Conservation (phyloP, 2,797 vertebrate species). For the Scomberomorus guttatus region DNA sequence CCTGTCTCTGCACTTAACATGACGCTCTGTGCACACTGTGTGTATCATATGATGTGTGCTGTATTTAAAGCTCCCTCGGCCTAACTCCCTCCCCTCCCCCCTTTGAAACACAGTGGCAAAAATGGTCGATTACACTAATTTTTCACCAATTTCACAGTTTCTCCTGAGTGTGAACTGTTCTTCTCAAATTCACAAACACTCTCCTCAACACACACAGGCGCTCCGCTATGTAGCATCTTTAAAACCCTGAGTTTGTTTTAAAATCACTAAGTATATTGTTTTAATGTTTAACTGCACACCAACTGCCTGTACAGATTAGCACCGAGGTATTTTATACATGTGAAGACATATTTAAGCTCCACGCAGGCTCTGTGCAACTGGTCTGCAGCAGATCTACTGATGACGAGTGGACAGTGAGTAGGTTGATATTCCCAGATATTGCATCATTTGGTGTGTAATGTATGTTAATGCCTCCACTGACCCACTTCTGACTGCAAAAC, state of each 20-base stretch:
- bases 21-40: neutral
- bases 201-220: slow-evolving; percentile 3
- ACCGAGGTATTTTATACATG: neutral
- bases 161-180: slow-evolving; percentile 17
- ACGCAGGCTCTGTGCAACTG: neutral
- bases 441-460: slow-evolving; percentile 67
- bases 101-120: neutral
- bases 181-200: neutral
- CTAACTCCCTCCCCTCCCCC: neutral
- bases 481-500: slow-evolving; percentile 77
- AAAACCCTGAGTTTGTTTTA: neutral
- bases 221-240: neutral
- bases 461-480: slow-evolving; percentile 77
- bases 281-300: slow-evolving; percentile 10
- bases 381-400: slow-evolving; percentile 12
- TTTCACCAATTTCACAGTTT: slow-evolving; percentile 26
- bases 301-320: neutral
- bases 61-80: neutral
- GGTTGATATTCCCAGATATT: slow-evolving; percentile 60
- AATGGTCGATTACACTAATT: slow-evolving; percentile 8
- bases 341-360: slow-evolving; percentile 7
- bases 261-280: neutral
- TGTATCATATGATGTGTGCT: neutral
- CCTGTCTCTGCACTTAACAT: neutral
- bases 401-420: slow-evolving; percentile 15